Base-by-base conservation (phyloP, 2,797 vertebrate species). In the Odontamblyopus lacepedii region DNA sequence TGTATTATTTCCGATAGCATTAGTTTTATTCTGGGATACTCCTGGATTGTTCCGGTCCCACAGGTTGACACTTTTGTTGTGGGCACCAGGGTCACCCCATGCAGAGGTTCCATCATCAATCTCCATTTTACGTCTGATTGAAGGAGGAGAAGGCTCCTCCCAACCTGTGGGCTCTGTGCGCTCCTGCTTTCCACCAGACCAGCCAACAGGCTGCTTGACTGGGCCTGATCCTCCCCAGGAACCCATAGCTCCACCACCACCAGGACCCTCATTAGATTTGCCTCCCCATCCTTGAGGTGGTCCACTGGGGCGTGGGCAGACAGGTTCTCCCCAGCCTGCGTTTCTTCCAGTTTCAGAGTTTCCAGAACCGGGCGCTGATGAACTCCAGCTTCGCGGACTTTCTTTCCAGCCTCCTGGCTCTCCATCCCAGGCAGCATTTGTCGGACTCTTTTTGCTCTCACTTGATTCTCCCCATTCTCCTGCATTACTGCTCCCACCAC, bases 41-140 rank as follows among this genome's bases (percentile, higher is more conserved):
- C 91, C 97, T 91, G 97, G 89, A 92, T 95, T 93, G 89, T 98
- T 98, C 89, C 94, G 96, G 92, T 98, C 96, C 98, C 98, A 99
- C 90, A 99, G 94, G 91, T 97, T 99, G 89, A 99, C 97, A 79
- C 95, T 86, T 89, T 97, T 98, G 87, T 94, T 99, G 91, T 97
- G 96, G 74, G 95, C 86, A 89, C 86, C 96, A 0, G 98, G 98
- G 84, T 99, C 97, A 19, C 98, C 98, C 98, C 98, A 99, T 77
- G 97, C 97, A 6, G 97, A 95, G 65, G 98, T 99, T 73, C 98
- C 98, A 60, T 99, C 98, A 70, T 99, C 98, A 30, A 99, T 98
- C 90, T 98, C 97, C 95, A 98, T 98, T 71, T 99, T 99, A 11
- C 97, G 96, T 74, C 96, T 94, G 68, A 98, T 95, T 61, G 98